Base-by-base conservation (phyloP, 2,797 vertebrate species). In the Leptodactylus fallax region DNA sequence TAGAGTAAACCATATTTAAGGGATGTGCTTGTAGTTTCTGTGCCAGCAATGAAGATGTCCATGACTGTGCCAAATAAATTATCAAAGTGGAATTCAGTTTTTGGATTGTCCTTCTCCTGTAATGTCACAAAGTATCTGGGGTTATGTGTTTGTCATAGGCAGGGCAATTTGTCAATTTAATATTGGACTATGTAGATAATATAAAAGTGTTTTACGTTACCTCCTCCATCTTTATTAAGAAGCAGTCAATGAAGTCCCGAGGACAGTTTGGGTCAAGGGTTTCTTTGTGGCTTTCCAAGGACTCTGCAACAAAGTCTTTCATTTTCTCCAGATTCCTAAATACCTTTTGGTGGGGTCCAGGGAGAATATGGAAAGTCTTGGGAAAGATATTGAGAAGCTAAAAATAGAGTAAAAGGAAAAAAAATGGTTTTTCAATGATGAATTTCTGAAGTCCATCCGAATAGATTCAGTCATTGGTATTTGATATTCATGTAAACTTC, bases 301-400 rank as follows among this genome's bases (percentile, higher is more conserved):
- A 74, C 8, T 81, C 67, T 27, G 6, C 89, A 78, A 96, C 79
- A 87, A 96, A 96, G 8, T 3, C 6, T 12, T 47, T 7, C 27
- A 96, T 92, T 69, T 92, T 65, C 0, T 3, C 4, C 8, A 96
- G 95, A 91, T 96, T 95, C 67, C 0, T 0, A 47, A 92, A 93
- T 3, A 97, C 90, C 10, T 85, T 94, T 81, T 95, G 94, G 81
- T 97, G 96, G 11, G 93, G 94, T 7, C 96, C 95, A 0, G 95
- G 96, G 45, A 96, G 90, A 93, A 90, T 0, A 92, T 87, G 87
- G 96, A 60, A n/a, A 95, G 60, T 19, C 90, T 53, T 49, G 95
- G 95, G 71, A 93, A 95, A 25, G 19, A 81, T 88, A 63, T 95
- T 93, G 71, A 95, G 94, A 36, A 96, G 90, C 94, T 96, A 86